These are phyloP conservation scores for Platycercus adscitus DNA, from an alignment of 2,113 vertebrate species.

Conservation along the genomic window DNA sequence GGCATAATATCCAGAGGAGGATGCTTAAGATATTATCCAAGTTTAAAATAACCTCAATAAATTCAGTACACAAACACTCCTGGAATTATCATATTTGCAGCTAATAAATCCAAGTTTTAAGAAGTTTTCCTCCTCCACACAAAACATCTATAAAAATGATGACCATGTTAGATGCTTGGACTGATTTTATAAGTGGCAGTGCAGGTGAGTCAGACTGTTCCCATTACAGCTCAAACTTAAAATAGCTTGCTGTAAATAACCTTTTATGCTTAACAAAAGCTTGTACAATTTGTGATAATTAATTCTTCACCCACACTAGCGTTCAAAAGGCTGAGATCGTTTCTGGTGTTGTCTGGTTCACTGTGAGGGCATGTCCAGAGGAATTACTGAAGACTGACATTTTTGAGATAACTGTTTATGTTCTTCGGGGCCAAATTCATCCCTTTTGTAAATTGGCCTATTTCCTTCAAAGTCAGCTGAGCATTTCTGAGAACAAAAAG, in stretches of 20 bases:
- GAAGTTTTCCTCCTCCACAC: conserved; percentile 20
- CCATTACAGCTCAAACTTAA: conserved; percentile 27
- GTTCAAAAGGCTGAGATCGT: not conserved
- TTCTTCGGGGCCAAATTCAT: not conserved
- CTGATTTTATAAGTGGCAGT: conserved; percentile 23
- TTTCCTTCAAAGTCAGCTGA: not conserved
- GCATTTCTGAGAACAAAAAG: not conserved
- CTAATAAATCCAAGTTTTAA: conserved; percentile 23
- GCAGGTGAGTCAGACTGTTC: conserved; percentile 47
- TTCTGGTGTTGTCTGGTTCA: conserved; percentile 32
- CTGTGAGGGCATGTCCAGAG: not conserved
- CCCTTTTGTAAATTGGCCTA: not conserved
- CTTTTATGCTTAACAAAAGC: conserved; percentile 47
- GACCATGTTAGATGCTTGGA: conserved; percentile 29
- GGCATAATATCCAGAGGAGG: not conserved
- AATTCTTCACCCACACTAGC: conserved; percentile 17
- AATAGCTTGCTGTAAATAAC: conserved; percentile 66
- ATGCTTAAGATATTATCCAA: not conserved
- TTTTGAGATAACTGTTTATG: not conserved
- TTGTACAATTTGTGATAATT: not conserved
- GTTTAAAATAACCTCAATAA: conserved; percentile 15
- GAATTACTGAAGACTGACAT: not conserved
- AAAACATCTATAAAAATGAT: conserved; percentile 45
- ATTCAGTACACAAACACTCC: conserved; percentile 34
- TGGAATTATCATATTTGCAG: conserved; percentile 23